Evolutionary conservation across 2,113 vertebrate genomes (phyloP).

Genomic region (Syngnathus typhle): DNA sequence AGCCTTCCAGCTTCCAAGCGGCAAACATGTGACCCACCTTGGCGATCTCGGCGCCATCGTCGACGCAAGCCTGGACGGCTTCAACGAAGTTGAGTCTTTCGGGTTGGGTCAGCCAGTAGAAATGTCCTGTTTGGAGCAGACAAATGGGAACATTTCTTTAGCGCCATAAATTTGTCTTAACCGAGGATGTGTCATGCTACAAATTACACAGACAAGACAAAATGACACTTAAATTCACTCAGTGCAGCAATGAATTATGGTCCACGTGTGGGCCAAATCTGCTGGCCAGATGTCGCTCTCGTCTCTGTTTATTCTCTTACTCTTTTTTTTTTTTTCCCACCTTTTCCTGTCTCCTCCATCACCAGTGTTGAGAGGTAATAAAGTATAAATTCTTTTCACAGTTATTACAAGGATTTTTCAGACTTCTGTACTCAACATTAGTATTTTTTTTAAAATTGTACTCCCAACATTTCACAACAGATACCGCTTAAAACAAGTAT

Average conservation of each 20-base stretch:
- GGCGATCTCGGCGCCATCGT: conserved; percentile 82
- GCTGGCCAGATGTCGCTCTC: neutral
- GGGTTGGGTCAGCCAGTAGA: conserved; percentile 88
- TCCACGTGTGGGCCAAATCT: neutral
- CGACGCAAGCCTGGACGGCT: conserved; percentile 81
- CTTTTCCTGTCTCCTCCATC: neutral
- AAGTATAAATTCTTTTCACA: too few relatives aligned
- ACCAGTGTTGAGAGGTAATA: neutral
- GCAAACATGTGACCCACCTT: conserved; percentile 91
- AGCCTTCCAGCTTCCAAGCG: conserved; percentile 88
- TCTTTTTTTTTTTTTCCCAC: too few relatives aligned
- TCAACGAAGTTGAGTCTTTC: conserved; percentile 81
- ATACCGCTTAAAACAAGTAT: too few relatives aligned
- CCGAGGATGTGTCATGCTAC: neutral
- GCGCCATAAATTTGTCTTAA: neutral
- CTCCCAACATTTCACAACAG: too few relatives aligned
- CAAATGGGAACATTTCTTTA: neutral
- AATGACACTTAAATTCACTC: neutral
- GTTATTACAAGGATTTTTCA: too few relatives aligned
- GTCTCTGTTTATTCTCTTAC: neutral
- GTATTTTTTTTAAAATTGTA: too few relatives aligned
- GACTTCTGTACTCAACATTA: too few relatives aligned
- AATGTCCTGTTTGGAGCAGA: conserved; percentile 67
- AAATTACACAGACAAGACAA: neutral
- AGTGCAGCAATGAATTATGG: neutral